Evolutionary conservation across 37 sponge, comb jelly and placozoan genomes (phyloP).

Genomic region (Halichondria panicea): DNA sequence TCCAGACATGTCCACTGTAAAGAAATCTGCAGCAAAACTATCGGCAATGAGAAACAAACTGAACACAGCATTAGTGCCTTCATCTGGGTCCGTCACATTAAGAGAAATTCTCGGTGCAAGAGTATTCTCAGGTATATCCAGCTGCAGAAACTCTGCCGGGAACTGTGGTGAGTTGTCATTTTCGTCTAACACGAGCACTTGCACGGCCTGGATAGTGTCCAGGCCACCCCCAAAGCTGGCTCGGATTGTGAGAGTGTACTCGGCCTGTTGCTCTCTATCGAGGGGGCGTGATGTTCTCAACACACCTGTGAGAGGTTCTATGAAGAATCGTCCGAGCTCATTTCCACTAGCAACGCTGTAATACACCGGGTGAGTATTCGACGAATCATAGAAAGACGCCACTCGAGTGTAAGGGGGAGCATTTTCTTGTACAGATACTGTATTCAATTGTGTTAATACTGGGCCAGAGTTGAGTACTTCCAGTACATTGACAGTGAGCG

Average conservation of each 20-base stretch:
- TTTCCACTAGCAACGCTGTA: conserved; percentile 72
- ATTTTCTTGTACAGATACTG: conserved; percentile 46
- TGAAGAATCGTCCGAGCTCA: conserved; percentile 41
- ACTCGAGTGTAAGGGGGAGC: conserved; percentile 42
- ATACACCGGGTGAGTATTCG: conserved; percentile 19
- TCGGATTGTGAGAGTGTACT: conserved; percentile 49
- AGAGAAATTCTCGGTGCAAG: background rate
- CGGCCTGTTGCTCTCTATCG: conserved; percentile 44
- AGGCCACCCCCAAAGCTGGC: conserved; percentile 20
- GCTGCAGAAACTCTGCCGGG: background rate
- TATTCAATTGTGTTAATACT: background rate
- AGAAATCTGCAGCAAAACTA: conserved; percentile 22
- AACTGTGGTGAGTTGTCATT: conserved; percentile 68
- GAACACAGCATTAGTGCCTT: conserved; percentile 37
- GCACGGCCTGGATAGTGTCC: conserved; percentile 24
- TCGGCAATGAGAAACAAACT: conserved; percentile 24
- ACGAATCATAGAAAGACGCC: background rate
- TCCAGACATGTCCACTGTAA: conserved; percentile 30
- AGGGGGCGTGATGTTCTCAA: conserved; percentile 48
- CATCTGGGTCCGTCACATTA: conserved; percentile 37
- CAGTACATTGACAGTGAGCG: conserved; percentile 13
- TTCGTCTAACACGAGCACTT: conserved; percentile 38
- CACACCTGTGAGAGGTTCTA: conserved; percentile 62
- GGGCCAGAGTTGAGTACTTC: conserved; percentile 58
- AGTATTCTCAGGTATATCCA: conserved; percentile 30